Evolutionary conservation across 2,113 vertebrate species (phyloP).

Genomic region (Tupaia tana): DNA sequence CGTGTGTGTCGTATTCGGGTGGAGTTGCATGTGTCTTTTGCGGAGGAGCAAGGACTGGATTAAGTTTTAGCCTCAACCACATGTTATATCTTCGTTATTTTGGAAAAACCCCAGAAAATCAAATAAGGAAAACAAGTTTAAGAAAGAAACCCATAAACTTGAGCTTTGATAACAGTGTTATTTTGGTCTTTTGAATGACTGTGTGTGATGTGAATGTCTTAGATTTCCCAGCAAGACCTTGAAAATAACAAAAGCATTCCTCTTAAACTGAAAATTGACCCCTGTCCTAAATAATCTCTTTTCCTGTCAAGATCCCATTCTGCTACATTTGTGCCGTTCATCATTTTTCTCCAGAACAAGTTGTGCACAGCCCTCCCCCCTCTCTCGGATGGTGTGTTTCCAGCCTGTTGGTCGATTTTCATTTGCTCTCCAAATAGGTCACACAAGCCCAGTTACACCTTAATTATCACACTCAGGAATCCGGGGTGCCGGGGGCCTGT

Average conservation of each 20-base stretch:
- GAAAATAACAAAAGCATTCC: background rate
- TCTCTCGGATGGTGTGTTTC: background rate
- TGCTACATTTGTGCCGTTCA: background rate
- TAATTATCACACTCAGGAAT: background rate
- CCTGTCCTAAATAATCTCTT: background rate
- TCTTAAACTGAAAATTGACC: background rate
- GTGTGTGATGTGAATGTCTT: background rate
- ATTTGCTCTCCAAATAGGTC: background rate
- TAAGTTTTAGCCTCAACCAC: background rate
- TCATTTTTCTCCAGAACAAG: slow-evolving; percentile 5
- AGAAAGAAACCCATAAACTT: background rate
- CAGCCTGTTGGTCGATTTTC: background rate
- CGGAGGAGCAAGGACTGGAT: accelerated
- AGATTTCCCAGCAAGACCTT: background rate
- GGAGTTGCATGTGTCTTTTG: no score
- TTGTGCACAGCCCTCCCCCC: background rate
- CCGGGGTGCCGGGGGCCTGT: accelerated
- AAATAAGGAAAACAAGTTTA: background rate
- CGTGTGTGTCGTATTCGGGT: accelerated
- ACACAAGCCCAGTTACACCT: background rate
- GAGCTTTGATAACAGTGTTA: background rate
- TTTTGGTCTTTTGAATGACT: background rate
- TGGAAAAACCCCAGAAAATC: background rate
- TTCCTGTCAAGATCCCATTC: background rate
- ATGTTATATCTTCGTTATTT: background rate